Evolutionary conservation across 1,140 invertebrate genomes (phyloP).

Genomic region (Lutraria rhynchaena): DNA sequence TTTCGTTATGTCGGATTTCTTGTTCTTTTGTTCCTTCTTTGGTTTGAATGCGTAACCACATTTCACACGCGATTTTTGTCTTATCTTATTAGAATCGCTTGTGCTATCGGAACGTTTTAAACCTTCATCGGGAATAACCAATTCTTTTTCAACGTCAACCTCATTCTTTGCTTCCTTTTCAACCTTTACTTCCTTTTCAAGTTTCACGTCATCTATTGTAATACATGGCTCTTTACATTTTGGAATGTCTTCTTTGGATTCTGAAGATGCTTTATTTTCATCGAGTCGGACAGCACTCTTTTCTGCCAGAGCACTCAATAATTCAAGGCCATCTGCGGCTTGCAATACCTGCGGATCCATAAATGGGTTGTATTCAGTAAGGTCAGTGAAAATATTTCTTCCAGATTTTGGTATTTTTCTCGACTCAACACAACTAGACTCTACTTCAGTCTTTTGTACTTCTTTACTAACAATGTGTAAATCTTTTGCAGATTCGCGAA

Average conservation of each 20-base stretch:
- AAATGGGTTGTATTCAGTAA: constrained; percentile 71
- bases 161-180: background rate
- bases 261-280: background rate
- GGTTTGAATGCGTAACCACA: constrained; percentile 52
- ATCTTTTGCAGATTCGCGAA: no score
- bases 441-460: background rate
- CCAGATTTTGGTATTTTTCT: background rate
- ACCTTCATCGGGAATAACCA: constrained; percentile 12
- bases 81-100: background rate
- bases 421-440: background rate
- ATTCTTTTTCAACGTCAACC: background rate
- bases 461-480: no score
- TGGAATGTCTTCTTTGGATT: constrained; percentile 1
- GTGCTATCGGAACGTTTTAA: constrained; percentile 42
- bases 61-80: constrained; percentile 56
- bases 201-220: background rate
- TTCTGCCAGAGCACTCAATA: constrained; percentile 92
- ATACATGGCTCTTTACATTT: no score
- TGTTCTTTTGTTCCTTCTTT: constrained; percentile 34
- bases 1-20: constrained; percentile 39
- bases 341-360: constrained; percentile 77
- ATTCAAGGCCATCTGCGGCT: constrained; percentile 88
- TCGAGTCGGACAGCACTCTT: constrained; percentile 86
- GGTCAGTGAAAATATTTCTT: constrained; percentile 36
- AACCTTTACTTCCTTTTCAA: background rate